These are phyloP conservation scores for Salvelinus fontinalis DNA, from an alignment of 2,113 vertebrate species.

Conservation along the genomic window DNA sequence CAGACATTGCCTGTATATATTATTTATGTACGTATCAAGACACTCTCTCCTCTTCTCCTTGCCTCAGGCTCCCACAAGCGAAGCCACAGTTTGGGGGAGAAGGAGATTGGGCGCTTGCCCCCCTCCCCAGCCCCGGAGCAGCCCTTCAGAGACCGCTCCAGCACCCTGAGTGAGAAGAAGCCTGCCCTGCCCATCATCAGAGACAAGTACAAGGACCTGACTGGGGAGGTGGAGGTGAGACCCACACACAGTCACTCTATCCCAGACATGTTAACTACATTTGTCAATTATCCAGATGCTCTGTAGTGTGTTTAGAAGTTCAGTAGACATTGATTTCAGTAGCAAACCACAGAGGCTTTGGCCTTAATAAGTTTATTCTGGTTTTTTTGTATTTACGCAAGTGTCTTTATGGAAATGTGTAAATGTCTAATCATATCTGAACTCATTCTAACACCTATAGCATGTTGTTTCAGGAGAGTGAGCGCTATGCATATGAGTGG, in stretches of 20 bases:
- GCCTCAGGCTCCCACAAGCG: constrained; percentile 91
- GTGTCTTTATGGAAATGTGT: background rate
- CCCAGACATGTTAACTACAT: no score
- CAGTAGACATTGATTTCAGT: background rate
- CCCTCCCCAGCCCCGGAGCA: constrained; percentile 83
- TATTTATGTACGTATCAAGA: background rate
- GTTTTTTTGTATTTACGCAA: background rate
- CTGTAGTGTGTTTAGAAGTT: background rate
- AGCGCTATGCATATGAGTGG: constrained; percentile 97
- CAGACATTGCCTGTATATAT: background rate
- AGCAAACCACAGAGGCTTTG: background rate
- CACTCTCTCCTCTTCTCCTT: background rate
- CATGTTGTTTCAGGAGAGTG: constrained; percentile 83
- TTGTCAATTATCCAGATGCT: constrained; percentile 1
- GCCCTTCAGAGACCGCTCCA: constrained; percentile 90
- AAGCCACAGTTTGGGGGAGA: constrained; percentile 94
- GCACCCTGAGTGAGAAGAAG: constrained; percentile 92
- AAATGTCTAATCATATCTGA: constrained; percentile 6
- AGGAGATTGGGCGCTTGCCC: constrained; percentile 85
- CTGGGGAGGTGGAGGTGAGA: constrained; percentile 95
- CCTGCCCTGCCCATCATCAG: constrained; percentile 91
- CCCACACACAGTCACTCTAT: no score
- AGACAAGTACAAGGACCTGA: constrained; percentile 98
- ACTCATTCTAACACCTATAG: constrained; percentile 19
- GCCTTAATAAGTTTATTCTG: background rate